phyloP scores from a whole-genome alignment of 2,888 invertebrate species.

The Clusia tigrina region DNA sequence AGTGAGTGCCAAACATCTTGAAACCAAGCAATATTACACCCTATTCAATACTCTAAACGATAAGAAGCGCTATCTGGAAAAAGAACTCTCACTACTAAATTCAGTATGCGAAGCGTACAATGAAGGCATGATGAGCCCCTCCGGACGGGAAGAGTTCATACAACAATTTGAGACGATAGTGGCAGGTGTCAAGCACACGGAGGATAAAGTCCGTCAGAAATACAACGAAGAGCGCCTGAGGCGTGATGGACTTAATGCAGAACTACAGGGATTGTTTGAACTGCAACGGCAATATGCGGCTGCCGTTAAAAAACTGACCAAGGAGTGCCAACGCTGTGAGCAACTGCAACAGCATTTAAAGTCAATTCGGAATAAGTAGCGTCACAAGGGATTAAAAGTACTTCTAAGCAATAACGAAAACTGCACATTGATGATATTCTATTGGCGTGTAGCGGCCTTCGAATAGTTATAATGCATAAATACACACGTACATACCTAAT shows the following conservation, averaged over 20 bases:
- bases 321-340: constrained; percentile 78
- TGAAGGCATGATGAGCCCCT: constrained; percentile 82
- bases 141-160: constrained; percentile 87
- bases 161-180: constrained; percentile 90
- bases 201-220: constrained; percentile 75
- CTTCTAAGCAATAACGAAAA: too few species aligned
- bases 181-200: constrained; percentile 87
- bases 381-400: background rate
- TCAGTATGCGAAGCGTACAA: constrained; percentile 90
- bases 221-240: constrained; percentile 73
- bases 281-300: constrained; percentile 79
- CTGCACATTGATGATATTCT: too few species aligned
- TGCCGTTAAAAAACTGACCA: constrained; percentile 78
- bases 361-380: constrained; percentile 53
- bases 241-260: constrained; percentile 72
- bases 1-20: constrained; percentile 95
- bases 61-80: constrained; percentile 90
- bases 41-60: constrained; percentile 95
- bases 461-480: too few species aligned
- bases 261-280: constrained; percentile 70
- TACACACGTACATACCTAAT: too few species aligned
- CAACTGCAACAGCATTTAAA: constrained; percentile 61
- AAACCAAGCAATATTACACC: constrained; percentile 97
- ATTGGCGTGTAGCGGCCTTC: too few species aligned
- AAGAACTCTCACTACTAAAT: constrained; percentile 87